A percentile compares a stretch with the other conserved stretches of the same genome.
Evolutionary conservation across 2,113 vertebrate genomes (phyloP).

Genomic region (Syngnathus scovelli): DNA sequence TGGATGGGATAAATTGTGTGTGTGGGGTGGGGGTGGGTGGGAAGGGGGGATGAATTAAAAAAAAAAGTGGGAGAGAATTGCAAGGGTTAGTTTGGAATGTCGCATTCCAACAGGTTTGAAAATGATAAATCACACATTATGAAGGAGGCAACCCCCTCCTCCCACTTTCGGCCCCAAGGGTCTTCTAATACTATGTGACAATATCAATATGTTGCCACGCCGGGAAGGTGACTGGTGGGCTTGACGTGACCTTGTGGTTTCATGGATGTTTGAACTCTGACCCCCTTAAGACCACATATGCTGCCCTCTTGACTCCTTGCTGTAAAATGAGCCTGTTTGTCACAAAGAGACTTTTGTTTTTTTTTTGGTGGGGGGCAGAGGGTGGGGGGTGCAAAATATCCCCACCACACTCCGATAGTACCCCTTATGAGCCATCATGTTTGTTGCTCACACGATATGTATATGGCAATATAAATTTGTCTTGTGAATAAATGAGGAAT

Average conservation of each 20-base stretch:
- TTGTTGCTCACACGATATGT: conserved; percentile 26
- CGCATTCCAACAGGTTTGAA: background rate
- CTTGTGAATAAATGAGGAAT: background rate
- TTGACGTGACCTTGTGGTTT: conserved; percentile 76
- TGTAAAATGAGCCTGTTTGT: conserved; percentile 72
- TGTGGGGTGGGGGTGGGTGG: too few relatives aligned
- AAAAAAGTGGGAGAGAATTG: conserved; percentile 12
- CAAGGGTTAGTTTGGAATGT: background rate
- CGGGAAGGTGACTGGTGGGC: conserved; percentile 74
- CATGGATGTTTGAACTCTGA: conserved; percentile 84
- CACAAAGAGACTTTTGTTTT: conserved; percentile 76
- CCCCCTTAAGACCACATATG: conserved; percentile 82
- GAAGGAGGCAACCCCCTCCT: background rate
- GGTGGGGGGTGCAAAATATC: background rate
- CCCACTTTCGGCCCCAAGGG: conserved; percentile 5
- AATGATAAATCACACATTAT: conserved; percentile 22
- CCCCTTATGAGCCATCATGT: conserved; percentile 18
- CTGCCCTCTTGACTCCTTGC: conserved; percentile 67
- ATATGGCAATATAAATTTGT: conserved; percentile 25
- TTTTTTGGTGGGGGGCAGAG: conserved; percentile 11
- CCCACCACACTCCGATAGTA: background rate
- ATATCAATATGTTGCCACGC: conserved; percentile 86
- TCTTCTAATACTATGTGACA: conserved; percentile 65
- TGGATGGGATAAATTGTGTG: conserved; percentile 30
- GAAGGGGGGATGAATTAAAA: conserved; percentile 1